Evolutionary conservation across 2,113 vertebrate species (phyloP).

Genomic region (Phalacrocorax carbo): DNA sequence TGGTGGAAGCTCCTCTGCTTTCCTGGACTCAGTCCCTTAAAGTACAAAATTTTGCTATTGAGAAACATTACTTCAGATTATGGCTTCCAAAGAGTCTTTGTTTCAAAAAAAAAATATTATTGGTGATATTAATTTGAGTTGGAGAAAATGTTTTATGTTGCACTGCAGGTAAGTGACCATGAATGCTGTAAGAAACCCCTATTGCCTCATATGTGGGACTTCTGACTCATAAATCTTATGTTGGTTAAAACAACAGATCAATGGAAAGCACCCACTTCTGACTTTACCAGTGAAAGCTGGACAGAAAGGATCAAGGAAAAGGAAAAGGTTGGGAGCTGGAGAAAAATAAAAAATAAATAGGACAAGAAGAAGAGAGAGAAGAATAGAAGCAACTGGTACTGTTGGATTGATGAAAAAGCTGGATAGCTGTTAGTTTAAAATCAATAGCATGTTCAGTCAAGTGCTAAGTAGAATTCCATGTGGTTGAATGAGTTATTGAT

Average conservation of each 20-base stretch:
- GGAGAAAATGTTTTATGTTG: background rate
- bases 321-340: background rate
- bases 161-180: background rate
- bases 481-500: conserved; percentile 58
- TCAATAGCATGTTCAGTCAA: conserved; percentile 49
- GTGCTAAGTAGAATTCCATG: conserved; percentile 37
- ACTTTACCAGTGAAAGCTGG: background rate
- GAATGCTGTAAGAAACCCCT: background rate
- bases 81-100: background rate
- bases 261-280: background rate
- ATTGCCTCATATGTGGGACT: background rate
- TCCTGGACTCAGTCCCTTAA: background rate
- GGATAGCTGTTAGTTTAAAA: conserved; percentile 24
- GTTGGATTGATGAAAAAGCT: background rate
- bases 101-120: background rate
- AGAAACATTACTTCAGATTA: background rate
- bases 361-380: background rate
- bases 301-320: background rate
- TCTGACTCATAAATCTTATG: background rate
- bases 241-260: background rate
- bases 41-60: background rate
- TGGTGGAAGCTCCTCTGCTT: background rate
- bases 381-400: background rate
- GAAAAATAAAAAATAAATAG: background rate
- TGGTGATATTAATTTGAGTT: background rate